Conservation (phyloP, 2,797 vertebrate genomes). For the Periparus ater region DNA sequence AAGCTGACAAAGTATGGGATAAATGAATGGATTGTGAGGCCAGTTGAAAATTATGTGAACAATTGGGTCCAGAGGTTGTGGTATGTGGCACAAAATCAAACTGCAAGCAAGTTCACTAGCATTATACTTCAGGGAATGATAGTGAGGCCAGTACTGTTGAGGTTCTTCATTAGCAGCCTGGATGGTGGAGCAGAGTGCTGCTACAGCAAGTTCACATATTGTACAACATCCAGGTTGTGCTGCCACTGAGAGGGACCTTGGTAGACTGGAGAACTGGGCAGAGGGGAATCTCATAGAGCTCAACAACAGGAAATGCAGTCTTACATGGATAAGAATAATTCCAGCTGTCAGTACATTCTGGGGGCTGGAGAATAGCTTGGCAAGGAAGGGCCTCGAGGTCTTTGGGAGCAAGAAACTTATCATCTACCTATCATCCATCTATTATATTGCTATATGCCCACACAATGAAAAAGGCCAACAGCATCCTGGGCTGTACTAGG, state of each 20-base stretch:
- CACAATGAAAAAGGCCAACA: accelerated
- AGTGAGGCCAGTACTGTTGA: neutral
- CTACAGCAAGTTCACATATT: neutral
- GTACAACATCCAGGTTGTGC: neutral
- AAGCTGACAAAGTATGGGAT: neutral
- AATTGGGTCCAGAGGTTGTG: neutral
- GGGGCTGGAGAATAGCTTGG: neutral
- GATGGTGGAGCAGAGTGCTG: neutral
- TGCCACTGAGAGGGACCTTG: neutral
- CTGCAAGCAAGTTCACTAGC: neutral
- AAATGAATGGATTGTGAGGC: neutral
- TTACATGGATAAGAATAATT: neutral
- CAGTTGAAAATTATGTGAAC: neutral
- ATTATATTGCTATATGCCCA: neutral
- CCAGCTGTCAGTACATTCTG: neutral
- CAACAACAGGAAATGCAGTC: neutral
- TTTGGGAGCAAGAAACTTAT: neutral
- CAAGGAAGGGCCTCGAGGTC: neutral
- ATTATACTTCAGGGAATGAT: neutral
- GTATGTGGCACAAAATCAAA: neutral
- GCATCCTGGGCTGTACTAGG: neutral
- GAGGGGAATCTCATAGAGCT: neutral
- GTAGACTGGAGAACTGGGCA: neutral
- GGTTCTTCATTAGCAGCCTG: neutral
- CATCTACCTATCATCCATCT: neutral